Percentiles rank a stretch among this genome's conserved stretches.
Evolutionary conservation across 2,888 invertebrate genomes (phyloP).

Genomic region (Ligdia adustata): DNA sequence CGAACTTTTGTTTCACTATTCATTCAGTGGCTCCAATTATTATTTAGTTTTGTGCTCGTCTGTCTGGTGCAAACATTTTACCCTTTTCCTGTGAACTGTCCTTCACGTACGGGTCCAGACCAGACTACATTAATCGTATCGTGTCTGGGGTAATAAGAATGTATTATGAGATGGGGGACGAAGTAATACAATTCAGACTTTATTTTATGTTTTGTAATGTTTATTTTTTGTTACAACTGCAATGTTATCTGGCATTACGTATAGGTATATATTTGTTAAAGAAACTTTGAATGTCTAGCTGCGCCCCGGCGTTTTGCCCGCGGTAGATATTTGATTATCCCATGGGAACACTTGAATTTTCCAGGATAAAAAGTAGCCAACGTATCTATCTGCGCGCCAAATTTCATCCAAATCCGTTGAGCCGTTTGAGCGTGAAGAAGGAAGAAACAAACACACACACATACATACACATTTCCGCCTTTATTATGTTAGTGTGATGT

Average conservation of each 20-base stretch:
- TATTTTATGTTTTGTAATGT: background rate
- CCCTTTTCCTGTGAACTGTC: slow-evolving; percentile 5
- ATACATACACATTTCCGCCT: too few species aligned
- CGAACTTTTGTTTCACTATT: background rate
- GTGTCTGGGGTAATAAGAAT: slow-evolving; percentile 7
- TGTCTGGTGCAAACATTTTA: slow-evolving; percentile 1
- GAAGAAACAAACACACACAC: too few species aligned
- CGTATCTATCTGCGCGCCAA: too few species aligned
- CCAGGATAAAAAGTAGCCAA: too few species aligned
- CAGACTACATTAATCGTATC: slow-evolving; percentile 1
- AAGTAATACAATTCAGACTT: background rate
- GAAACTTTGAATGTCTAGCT: background rate
- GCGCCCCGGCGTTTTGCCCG: too few species aligned
- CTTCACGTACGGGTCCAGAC: slow-evolving; percentile 2
- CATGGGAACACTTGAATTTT: too few species aligned
- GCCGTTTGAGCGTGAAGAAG: too few species aligned
- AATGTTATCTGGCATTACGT: background rate
- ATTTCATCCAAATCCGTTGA: too few species aligned
- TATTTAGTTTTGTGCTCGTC: background rate
- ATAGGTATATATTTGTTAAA: too few species aligned
- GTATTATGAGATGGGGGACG: slow-evolving; percentile 7
- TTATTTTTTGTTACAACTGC: background rate
- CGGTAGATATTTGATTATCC: too few species aligned
- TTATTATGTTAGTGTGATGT: too few species aligned
- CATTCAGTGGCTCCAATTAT: too few species aligned